Conservation (phyloP, 2,113 vertebrate species). For the Athene cunicularia region DNA sequence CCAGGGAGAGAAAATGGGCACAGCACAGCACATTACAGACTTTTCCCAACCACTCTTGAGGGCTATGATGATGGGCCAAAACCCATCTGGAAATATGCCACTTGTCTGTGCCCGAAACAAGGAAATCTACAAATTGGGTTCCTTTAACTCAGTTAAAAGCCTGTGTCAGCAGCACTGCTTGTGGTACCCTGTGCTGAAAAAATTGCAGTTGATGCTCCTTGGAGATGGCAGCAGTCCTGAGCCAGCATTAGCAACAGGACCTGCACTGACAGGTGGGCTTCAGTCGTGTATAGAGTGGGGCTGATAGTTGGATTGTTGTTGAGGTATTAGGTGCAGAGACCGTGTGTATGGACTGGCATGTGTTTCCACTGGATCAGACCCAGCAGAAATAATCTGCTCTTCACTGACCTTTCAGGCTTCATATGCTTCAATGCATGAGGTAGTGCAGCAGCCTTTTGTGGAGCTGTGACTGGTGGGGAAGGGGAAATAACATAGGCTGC, state of each 20-base stretch:
- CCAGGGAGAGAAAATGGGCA: background rate
- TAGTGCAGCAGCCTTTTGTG: background rate
- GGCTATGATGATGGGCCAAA: background rate
- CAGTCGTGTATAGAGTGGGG: background rate
- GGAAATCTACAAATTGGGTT: background rate
- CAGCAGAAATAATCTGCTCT: background rate
- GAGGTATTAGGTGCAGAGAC: background rate
- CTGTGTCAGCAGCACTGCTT: background rate
- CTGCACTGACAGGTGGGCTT: background rate
- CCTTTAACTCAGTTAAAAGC: background rate
- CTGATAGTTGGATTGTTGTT: background rate
- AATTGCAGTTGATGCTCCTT: background rate
- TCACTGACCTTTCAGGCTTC: background rate
- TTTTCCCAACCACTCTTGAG: background rate
- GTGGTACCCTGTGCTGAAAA: background rate
- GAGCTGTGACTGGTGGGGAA: background rate
- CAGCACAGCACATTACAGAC: background rate
- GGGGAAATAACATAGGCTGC: background rate
- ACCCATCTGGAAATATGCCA: background rate
- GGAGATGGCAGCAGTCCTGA: background rate
- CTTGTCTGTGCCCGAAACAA: background rate
- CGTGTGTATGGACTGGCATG: rapidly evolving
- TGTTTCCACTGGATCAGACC: background rate
- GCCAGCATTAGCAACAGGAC: background rate
- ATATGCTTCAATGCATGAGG: background rate